Evolutionary conservation across 2,888 invertebrate species (phyloP), one percentile per base, ranked within the genome.

Genomic region (Rhabditoides inermis): DNA sequence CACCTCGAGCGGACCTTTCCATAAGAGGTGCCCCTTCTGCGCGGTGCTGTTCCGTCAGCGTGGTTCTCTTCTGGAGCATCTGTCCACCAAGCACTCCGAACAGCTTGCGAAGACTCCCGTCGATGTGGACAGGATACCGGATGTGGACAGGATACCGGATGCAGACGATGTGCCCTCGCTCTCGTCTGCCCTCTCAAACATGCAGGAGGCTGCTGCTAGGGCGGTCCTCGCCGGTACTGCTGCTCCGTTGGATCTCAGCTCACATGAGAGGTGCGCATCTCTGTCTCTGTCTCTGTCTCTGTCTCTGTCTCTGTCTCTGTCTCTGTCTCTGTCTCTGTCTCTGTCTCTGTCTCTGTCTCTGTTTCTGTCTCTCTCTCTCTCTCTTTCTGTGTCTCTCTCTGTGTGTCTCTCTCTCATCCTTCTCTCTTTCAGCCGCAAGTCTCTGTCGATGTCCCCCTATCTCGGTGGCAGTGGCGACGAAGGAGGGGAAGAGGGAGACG

Each of bases 1-100:
- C 12, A 32, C 23, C 3, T 41, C 55, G 2, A 23, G 46, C 23
- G 12, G 49, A 2, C 20, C 45, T 35, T n/a, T n/a, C n/a, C n/a
- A n/a, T n/a, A n/a, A n/a, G n/a, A n/a, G n/a, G 55, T 94, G 92
- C 79, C 91, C 92, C 1, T 90, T 91, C 80, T 94, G 92, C 78
- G 87, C 89, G 52, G 89, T 91, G 18, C 80, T 91, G 66, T 92
- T 92, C 81, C 88, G 90, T 28, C 2, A 23, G 2, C 2, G 18
- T 42, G 2, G n/a, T 22, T 28, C 91, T 23, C 81, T 94, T 51
- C 90, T 90, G 79, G 90, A 90, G 58, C 92, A 94, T 81, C 81
- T 94, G 66, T 49, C 60, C 12, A 42, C 53, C n/a, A 53, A 54
- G 12, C 74, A 73, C 37, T 86, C 89, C 10, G 90, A 91, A 76